Evolutionary conservation across 2,113 vertebrate genomes (phyloP), one percentile per base, ranked within the genome.

Genomic region (Cryptotis parvus): DNA sequence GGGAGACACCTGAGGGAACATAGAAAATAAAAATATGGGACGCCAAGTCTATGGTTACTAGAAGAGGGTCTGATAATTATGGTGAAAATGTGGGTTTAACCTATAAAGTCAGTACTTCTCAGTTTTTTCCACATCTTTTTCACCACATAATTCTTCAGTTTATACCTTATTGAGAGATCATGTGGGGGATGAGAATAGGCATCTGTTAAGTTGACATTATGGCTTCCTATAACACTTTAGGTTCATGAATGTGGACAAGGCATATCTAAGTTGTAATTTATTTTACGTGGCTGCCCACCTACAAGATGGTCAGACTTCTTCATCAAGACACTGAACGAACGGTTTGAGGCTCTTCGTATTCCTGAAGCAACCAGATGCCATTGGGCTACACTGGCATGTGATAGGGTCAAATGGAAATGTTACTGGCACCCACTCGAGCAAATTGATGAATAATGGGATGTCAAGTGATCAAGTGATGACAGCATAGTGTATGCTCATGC

Each of bases 131-230:
- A 55, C 2, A 80, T 15, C 65, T 29, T 43, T 84, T 76, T 52
- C 89, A 72, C 15, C 4, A 33, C 49, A 33, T 75, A 63, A 63
- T 52, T 69, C 33, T 83, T 77, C 81, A 49, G 3, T 61, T 89
- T 22, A 37, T 75, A 18, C n/a, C 78, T 79, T 29, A 84, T 90
- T n/a, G 39, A 79, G 84, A 91, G 52, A 27, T n/a, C 55, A 14
- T 37, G 26, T 39, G 35, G 15, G 75, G 43, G 45, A 87, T 41
- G 1, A 16, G 7, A 80, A 80, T 80, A 88, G n/a, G n/a, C 41
- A 26, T 22, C 14, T 29, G 9, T 49, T 35, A 78, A 90, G 73
- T 89, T 49, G 39, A 24, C 82, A 65, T 12, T 9, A 69, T 85
- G 33, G 22, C 49, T 85, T 88, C 74, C 37, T 24, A 27, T 68